Base-by-base conservation (phyloP, 2,113 vertebrate species). In the Cottus gobio region DNA sequence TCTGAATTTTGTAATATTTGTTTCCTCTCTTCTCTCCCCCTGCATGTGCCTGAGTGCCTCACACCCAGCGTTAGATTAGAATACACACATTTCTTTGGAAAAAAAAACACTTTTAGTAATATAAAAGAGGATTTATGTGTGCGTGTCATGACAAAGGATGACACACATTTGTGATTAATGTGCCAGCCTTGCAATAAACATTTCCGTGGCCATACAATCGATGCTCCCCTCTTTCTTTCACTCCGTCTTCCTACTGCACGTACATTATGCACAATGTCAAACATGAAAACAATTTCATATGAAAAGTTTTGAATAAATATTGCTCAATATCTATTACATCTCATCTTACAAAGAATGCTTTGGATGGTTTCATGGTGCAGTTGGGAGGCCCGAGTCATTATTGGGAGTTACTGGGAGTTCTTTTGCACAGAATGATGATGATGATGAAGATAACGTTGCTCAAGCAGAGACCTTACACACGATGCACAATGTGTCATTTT, bases 161-260 rank as follows among this genome's bases (percentile, higher is more conserved):
- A 75, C 77, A 84, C 73, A 31, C 67, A 61, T 84, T 86, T 85
- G 60, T 88, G 87, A 91, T 92, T 88, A 77, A 92, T 89, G 80
- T 64, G 62, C 31, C 24, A 68, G 36, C 67, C 56, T 82, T 62
- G 52, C 69, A 79, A 61, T 84, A 71, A 37, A 74, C 71, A 84
- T 88, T 88, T 86, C 65, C 34, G 81, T 50, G 64, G 64, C 73
- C 36, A 62, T 66, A 31, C 63, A 79, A 31, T 24, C 22, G 61
- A 83, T 86, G 52, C 68, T 48, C 30, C 20, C 24, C 7, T 71
- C 37, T 66, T 58, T 75, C 60, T 60, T 58, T 52, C 11, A 37
- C 31, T 62, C 11, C 9, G 16, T 30, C 4, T 36, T 71, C 30
- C 52, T 10, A 63, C n/a, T 64, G 50, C 50, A 20, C 46, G 61